These are phyloP conservation scores for Nycticorax nycticorax DNA, from an alignment of 2,113 vertebrate species.

Conservation along the genomic window DNA sequence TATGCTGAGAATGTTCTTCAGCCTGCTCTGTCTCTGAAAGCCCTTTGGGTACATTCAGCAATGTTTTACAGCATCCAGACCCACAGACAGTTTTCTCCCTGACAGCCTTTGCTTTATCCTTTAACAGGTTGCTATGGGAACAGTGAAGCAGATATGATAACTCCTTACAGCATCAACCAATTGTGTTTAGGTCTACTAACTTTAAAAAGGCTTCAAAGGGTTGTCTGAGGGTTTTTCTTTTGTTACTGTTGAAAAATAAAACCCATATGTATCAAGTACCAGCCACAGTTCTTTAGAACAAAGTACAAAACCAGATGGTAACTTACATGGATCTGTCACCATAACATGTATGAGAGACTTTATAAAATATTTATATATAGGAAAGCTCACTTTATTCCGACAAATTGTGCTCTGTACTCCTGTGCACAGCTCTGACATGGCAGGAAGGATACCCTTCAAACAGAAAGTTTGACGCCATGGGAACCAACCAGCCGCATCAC, in stretches of 20 bases:
- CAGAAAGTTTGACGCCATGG: background rate
- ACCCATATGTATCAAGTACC: background rate
- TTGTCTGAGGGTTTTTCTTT: background rate
- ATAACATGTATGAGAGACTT: background rate
- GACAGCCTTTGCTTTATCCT: background rate
- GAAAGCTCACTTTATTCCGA: background rate
- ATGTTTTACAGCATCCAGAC: background rate
- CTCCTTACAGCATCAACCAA: background rate
- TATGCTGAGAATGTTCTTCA: background rate
- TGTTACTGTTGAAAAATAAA: background rate
- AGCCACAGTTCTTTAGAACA: background rate
- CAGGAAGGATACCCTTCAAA: background rate
- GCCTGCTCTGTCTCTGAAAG: background rate
- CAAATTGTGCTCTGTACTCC: background rate
- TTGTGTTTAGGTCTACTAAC: background rate
- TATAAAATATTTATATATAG: background rate
- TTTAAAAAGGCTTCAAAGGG: background rate
- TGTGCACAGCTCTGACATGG: background rate
- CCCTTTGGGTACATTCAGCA: background rate
- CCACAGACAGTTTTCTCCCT: background rate
- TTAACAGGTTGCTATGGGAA: slow-evolving; percentile 24
- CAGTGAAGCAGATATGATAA: background rate
- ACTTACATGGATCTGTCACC: background rate
- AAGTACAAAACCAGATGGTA: background rate
- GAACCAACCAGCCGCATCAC: background rate